These are phyloP conservation scores for Pseudomyrmex concolor DNA, from an alignment of 1,140 invertebrate genomes.

Conservation along the genomic window DNA sequence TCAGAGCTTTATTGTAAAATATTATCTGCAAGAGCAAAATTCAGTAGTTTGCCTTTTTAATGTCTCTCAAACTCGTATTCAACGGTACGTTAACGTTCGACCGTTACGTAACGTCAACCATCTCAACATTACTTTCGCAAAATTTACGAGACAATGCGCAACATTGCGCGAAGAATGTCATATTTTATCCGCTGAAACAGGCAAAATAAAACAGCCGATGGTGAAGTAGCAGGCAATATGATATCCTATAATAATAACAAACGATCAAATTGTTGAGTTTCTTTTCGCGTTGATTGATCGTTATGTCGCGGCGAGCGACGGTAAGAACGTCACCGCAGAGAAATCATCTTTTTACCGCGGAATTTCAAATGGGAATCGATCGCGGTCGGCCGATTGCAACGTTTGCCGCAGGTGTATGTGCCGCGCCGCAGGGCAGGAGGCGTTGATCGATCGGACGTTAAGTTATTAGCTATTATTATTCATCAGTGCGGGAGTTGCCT, in stretches of 20 bases:
- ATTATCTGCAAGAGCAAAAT: neutral
- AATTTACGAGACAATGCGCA: slow-evolving; percentile 7
- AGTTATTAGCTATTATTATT: slow-evolving; percentile 71
- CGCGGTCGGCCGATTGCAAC: neutral
- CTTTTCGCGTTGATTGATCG: slow-evolving; percentile 33
- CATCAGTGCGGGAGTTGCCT: slow-evolving; percentile 56
- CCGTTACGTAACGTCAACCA: neutral
- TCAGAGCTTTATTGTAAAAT: neutral
- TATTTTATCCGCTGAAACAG: slow-evolving; percentile 26
- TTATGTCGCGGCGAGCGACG: slow-evolving; percentile 23
- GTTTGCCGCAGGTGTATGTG: slow-evolving; percentile 56
- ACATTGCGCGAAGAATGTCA: neutral
- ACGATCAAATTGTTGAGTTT: slow-evolving; percentile 3
- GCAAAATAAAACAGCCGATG: slow-evolving; percentile 9
- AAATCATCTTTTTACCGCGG: slow-evolving; percentile 4
- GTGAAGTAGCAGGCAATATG: slow-evolving; percentile 16
- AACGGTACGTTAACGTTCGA: neutral
- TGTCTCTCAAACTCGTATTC: neutral
- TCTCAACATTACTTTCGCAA: neutral
- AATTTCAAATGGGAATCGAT: slow-evolving; percentile 54
- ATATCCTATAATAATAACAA: slow-evolving; percentile 48
- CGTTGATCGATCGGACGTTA: slow-evolving; percentile 59
- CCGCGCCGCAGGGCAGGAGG: neutral
- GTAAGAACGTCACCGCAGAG: slow-evolving; percentile 1
- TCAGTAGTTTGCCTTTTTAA: neutral